A percentile compares a stretch with the other conserved stretches of the same genome.
These are phyloP conservation scores for Ophioderma brevispina DNA, from an alignment of 35 echinoderm and acorn worm species.

Conservation along the genomic window DNA sequence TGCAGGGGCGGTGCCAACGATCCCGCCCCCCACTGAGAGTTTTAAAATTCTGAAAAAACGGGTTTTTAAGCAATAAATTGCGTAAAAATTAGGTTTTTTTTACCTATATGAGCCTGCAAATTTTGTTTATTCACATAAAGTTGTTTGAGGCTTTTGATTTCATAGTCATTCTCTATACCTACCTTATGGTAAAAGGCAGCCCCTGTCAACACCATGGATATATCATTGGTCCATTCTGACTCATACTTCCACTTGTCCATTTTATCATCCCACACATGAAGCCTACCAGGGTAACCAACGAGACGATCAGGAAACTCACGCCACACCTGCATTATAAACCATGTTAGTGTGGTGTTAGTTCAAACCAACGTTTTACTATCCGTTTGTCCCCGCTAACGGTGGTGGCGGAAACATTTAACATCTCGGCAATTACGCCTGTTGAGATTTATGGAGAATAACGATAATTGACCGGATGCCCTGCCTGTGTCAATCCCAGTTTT, in stretches of 20 bases:
- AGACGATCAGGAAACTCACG: conserved; percentile 95
- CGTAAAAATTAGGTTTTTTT: too few relatives aligned
- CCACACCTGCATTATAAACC: conserved; percentile 96
- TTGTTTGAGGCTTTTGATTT: not conserved
- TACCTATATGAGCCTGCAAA: too few relatives aligned
- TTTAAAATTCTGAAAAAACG: not conserved
- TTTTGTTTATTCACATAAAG: too few relatives aligned
- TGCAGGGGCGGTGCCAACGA: not conserved
- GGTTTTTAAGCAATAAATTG: too few relatives aligned
- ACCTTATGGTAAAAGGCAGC: conserved; percentile 99
- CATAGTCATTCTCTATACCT: not conserved
- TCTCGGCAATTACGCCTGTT: too few relatives aligned
- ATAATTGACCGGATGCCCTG: too few relatives aligned
- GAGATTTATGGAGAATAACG: too few relatives aligned
- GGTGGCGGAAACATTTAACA: too few relatives aligned
- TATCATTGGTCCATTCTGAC: conserved; percentile 96
- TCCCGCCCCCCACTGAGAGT: not conserved
- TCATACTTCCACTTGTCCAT: conserved; percentile 95
- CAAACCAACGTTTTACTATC: too few relatives aligned
- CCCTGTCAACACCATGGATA: conserved; percentile 93
- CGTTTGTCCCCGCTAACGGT: too few relatives aligned
- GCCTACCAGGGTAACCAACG: conserved; percentile 88
- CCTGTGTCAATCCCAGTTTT: too few relatives aligned
- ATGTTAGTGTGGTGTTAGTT: too few relatives aligned
- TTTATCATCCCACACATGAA: conserved; percentile 92